These are phyloP conservation scores for Spodoptera littoralis DNA, from an alignment of 2,888 invertebrate genomes.

Conservation along the genomic window DNA sequence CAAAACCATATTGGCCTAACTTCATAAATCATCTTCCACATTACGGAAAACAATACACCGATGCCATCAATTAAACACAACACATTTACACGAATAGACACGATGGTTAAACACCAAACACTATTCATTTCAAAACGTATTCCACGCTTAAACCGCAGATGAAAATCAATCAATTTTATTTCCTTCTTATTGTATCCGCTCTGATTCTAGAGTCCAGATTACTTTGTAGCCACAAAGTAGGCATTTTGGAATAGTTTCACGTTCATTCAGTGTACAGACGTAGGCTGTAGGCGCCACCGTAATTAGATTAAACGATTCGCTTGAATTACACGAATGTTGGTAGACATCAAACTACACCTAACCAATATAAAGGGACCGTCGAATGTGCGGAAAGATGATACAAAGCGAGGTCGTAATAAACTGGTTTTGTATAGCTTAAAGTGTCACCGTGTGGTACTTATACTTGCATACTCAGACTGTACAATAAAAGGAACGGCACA, in stretches of 20 bases:
- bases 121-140: constrained; percentile 18
- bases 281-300: constrained; percentile 60
- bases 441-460: too few relatives aligned
- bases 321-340: constrained; percentile 53
- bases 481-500: constrained; percentile 52
- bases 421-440: too few relatives aligned
- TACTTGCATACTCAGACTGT: constrained; percentile 50
- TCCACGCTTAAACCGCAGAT: constrained; percentile 31
- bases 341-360: too few relatives aligned
- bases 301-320: constrained; percentile 67
- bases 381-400: too few relatives aligned
- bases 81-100: constrained; percentile 1
- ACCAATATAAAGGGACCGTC: too few relatives aligned
- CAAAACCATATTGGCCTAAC: too few relatives aligned
- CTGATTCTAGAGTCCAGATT: constrained; percentile 40
- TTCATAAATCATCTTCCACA: too few relatives aligned
- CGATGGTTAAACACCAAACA: background rate
- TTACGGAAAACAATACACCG: background rate
- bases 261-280: constrained; percentile 52
- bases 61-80: constrained; percentile 25
- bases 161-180: constrained; percentile 37
- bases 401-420: too few relatives aligned
- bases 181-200: constrained; percentile 53
- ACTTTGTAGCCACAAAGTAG: constrained; percentile 33
- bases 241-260: constrained; percentile 61